Evolutionary conservation across 2,888 invertebrate species (phyloP), one percentile per base, ranked within the genome.

Genomic region (Agonum fuliginosum): DNA sequence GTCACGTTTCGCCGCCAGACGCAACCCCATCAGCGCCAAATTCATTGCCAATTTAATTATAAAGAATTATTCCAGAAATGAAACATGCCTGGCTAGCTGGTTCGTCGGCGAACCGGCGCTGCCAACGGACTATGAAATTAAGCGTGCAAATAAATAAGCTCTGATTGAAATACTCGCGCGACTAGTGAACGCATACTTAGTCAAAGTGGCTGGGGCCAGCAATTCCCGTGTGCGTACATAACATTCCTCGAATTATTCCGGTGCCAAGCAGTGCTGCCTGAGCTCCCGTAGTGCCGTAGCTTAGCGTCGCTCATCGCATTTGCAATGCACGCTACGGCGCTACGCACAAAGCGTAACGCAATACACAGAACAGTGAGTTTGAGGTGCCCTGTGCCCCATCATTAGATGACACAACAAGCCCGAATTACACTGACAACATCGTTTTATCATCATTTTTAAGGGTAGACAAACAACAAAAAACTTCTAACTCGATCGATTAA

Each of bases 111-210:
- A n/a, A n/a, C n/a, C n/a, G n/a, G n/a, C 27, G 37, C 54, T 51
- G 43, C 17, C 6, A 12, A 41, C 34, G 24, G 27, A 62, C 43
- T 20, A 41, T 73, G 73, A 58, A 62, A 73, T 73, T 73, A 73
- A 62, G 27, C 58, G 41, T 22, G 73, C 41, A 73, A 54, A 73
- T 73, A 73, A 41, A 62, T 62, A 73, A 73, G 43, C 73, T 73
- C 58, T 73, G 73, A 73, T 73, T 73, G 62, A 73, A 73, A 73
- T 73, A 37, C 72, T 54, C 48, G 48, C 48, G 22, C 27, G 48
- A 19, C 62, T 41, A 22, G 27, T 73, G 73, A 58, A 73, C 62
- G 62, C 62, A 73, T 73, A 73, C 12, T 73, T 73, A 37, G 72
- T 54, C 41, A 72, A 72, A 72, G 46, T 70, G 46, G 46, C 70